Evolutionary conservation across 2,113 vertebrate species (phyloP), one percentile per base, ranked within the genome.

Genomic region (Ophthalmolycus amberensis): DNA sequence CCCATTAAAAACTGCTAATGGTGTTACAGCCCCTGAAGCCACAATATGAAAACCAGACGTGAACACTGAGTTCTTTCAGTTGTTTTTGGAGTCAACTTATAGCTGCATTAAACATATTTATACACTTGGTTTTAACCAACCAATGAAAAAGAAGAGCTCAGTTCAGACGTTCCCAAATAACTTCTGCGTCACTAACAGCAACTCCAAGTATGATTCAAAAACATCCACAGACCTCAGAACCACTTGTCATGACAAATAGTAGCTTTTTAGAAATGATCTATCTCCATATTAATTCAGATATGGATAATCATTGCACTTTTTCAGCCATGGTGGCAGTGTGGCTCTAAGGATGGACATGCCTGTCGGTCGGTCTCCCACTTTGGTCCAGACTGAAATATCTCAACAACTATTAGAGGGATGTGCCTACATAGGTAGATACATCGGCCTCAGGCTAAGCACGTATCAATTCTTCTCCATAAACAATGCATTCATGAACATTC

Each of bases 31-130:
- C 50, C 32, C 54, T 42, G 25, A 27, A 29, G 58, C 67, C 77
- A 63, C 67, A 79, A 79, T 71, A 71, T 64, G 32, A 40, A 79
- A 79, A 56, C 10, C 69, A 72, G 46, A 79, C 71, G 77, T 65
- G 77, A 52, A 71, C 56, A 52, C 46, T 56, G 59, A 8, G 10
- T 42, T 79, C 40, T 44, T 44, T 54, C 34, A 56, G 44, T 34
- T 42, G 18, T 54, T 64, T 79, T 79, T 52, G 32, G 65, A 77
- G 40, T 48, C 40, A 10, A 34, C 12, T 71, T 16, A 1, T 52
- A 65, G 27, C 40, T 44, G 16, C 44, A 63, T 71, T 71, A 40
- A 63, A 62, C 12, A 25, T 58, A 72, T 52, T 29, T 42, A 79
- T 52, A 79, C 44, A 72, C 65, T 56, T 46, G 77, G 48, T 32